phyloP scores from a whole-genome alignment of 2,113 vertebrate genomes.

The Cygnus buccinator region DNA sequence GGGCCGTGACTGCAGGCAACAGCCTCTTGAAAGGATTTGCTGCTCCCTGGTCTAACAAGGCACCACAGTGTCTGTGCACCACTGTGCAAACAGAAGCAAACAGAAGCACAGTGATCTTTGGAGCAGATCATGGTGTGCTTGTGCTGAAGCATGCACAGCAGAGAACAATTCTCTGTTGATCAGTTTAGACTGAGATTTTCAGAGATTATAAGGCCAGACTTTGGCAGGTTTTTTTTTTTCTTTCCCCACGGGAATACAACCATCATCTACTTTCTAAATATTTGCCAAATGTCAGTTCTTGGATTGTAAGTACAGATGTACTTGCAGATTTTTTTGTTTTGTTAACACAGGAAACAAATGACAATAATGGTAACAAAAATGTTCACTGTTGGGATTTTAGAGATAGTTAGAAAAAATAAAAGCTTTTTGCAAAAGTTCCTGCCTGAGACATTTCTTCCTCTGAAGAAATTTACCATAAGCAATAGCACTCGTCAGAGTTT shows the following conservation, averaged over 20 bases:
- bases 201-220: neutral
- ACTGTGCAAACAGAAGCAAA: neutral
- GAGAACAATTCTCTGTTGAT: neutral
- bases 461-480: neutral
- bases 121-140: neutral
- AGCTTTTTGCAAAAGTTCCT: neutral
- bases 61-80: neutral
- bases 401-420: neutral
- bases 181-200: neutral
- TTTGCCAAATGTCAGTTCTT: neutral
- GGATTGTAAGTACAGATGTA: neutral
- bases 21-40: neutral
- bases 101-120: neutral
- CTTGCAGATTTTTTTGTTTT: neutral
- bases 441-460: neutral
- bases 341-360: neutral
- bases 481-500: neutral
- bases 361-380: neutral
- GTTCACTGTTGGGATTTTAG: neutral
- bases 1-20: neutral
- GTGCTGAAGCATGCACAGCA: neutral
- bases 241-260: neutral
- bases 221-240: neutral
- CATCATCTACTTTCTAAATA: neutral
- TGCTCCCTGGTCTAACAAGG: neutral